Conservation (phyloP, 2,888 invertebrate species). For the Ophonus ardosiacus region DNA sequence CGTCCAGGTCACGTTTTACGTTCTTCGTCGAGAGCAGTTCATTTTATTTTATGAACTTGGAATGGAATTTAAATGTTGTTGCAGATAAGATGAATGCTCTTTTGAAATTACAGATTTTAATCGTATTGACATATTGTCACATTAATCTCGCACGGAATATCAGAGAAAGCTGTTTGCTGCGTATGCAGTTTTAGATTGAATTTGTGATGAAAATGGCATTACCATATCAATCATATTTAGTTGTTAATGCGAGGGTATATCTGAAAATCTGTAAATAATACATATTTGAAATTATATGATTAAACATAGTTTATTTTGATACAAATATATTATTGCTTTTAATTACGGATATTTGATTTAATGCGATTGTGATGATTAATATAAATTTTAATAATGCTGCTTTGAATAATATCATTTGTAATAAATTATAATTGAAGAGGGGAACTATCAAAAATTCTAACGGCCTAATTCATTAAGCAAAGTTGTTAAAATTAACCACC, state of each 20-base stretch:
- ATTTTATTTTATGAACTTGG: conserved; percentile 41
- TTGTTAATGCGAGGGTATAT: not conserved
- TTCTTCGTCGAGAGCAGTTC: conserved; percentile 7
- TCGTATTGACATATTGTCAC: conserved; percentile 15
- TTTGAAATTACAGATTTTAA: conserved; percentile 32
- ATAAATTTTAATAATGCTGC: not conserved
- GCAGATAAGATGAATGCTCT: conserved; percentile 39
- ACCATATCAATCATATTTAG: conserved; percentile 22
- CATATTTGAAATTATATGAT: not conserved
- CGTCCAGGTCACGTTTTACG: conserved; percentile 12
- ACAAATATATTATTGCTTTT: not conserved
- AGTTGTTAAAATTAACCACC: no score
- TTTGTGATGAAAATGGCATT: not conserved
- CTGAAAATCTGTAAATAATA: not conserved
- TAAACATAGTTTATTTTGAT: not conserved
- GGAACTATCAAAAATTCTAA: no score
- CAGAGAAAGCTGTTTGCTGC: not conserved
- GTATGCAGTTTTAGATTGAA: not conserved
- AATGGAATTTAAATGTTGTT: conserved; percentile 39
- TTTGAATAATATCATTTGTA: not conserved
- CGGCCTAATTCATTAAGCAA: no score
- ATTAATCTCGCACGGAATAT: not conserved
- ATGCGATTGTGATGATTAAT: not conserved
- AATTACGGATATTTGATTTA: not conserved
- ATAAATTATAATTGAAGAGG: not conserved